These are phyloP conservation scores for Steinernema hermaphroditum DNA, from an alignment of 2,888 invertebrate genomes.

Conservation along the genomic window DNA sequence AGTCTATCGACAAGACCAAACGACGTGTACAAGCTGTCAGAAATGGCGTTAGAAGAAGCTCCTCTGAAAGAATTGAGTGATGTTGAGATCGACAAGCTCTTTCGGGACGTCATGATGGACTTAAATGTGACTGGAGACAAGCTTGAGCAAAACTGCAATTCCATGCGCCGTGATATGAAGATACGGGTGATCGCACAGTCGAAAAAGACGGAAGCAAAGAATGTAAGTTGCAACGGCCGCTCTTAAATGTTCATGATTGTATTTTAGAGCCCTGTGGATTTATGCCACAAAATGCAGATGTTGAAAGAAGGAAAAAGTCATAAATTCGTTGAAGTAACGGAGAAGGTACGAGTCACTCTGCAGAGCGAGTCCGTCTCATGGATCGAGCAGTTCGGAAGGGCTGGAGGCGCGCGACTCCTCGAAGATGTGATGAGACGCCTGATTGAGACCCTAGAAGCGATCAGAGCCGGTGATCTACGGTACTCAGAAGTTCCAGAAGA, in stretches of 20 bases:
- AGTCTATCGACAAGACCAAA: background rate
- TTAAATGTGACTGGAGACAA: background rate
- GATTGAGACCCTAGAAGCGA: background rate
- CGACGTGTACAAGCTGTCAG: constrained; percentile 13
- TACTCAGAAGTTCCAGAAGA: background rate
- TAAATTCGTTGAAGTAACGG: background rate
- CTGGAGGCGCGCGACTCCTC: background rate
- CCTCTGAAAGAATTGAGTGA: background rate
- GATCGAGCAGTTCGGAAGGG: constrained; percentile 1
- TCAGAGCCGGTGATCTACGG: background rate
- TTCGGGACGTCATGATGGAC: constrained; percentile 2
- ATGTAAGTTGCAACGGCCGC: background rate
- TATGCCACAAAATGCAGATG: constrained; percentile 9
- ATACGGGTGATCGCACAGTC: constrained; percentile 1
- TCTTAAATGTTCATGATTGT: background rate
- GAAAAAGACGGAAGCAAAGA: background rate
- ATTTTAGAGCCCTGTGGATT: background rate
- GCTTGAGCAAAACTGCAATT: constrained; percentile 13
- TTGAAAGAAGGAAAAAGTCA: background rate
- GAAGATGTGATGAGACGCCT: constrained; percentile 6
- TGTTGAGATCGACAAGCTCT: constrained; percentile 13
- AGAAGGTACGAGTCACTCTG: constrained; percentile 7
- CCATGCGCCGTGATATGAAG: constrained; percentile 5
- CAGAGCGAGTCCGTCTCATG: constrained; percentile 4
- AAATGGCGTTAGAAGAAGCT: background rate